These are phyloP conservation scores for Baryphthengus martii DNA, from an alignment of 2,113 vertebrate species.

Conservation along the genomic window DNA sequence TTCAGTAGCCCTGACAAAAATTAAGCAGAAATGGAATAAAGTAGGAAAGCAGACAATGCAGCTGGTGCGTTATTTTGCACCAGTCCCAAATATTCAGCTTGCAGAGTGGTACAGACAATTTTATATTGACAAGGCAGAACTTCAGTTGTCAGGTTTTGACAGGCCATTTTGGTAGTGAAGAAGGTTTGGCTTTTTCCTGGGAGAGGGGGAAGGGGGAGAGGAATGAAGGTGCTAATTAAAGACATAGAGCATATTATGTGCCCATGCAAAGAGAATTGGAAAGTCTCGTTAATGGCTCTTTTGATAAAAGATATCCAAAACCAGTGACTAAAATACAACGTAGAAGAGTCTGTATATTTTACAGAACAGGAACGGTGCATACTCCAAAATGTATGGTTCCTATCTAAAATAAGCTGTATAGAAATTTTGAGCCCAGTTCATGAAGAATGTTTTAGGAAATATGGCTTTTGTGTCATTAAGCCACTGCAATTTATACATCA, in stretches of 20 bases:
- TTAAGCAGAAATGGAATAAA: slow-evolving; percentile 31
- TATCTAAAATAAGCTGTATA: not conserved
- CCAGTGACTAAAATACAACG: not conserved
- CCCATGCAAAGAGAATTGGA: not conserved
- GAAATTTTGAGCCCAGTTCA: not conserved
- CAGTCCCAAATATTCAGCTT: slow-evolving; percentile 53
- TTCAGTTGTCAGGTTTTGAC: slow-evolving; percentile 65
- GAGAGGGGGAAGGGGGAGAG: slow-evolving; percentile 57
- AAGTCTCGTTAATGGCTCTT: not conserved
- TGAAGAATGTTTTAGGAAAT: not conserved
- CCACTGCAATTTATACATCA: not conserved
- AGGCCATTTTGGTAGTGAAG: slow-evolving; percentile 62
- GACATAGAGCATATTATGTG: slow-evolving; percentile 31
- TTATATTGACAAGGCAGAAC: slow-evolving; percentile 65
- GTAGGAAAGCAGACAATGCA: slow-evolving; percentile 54
- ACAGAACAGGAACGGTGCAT: not conserved
- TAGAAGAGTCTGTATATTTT: not conserved
- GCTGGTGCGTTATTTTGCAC: slow-evolving; percentile 58
- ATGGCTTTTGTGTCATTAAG: not conserved
- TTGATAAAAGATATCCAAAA: not conserved
- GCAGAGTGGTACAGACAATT: slow-evolving; percentile 49
- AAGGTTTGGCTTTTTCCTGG: slow-evolving; percentile 62
- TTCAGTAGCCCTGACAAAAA: slow-evolving; percentile 46
- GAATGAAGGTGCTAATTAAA: slow-evolving; percentile 61
- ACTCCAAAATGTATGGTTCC: not conserved